These are phyloP conservation scores for Geotrupes spiniger DNA, from an alignment of 2,888 invertebrate genomes.

Conservation along the genomic window DNA sequence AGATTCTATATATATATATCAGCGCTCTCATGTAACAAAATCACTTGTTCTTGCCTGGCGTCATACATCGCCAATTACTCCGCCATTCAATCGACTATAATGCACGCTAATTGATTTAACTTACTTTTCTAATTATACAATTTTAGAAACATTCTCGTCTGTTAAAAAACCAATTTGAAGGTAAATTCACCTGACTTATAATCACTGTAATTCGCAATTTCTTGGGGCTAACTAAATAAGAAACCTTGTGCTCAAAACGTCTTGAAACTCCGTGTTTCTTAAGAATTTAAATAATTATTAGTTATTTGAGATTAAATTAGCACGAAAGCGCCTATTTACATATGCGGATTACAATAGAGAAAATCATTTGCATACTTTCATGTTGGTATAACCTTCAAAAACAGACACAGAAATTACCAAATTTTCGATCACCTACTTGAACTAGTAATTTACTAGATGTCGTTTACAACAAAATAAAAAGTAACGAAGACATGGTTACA, in stretches of 20 bases:
- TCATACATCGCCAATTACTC: background rate
- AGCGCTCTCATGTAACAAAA: background rate
- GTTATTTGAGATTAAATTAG: conserved; percentile 16
- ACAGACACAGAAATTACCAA: background rate
- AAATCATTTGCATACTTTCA: background rate
- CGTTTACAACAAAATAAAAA: too few species aligned
- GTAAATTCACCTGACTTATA: conserved; percentile 10
- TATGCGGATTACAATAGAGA: background rate
- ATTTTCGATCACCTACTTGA: background rate
- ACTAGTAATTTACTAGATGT: background rate
- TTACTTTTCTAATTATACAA: conserved; percentile 4
- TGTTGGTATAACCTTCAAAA: background rate
- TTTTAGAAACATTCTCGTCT: conserved; percentile 2
- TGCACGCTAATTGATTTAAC: conserved; percentile 4
- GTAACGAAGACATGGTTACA: too few species aligned
- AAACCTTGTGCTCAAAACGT: conserved; percentile 20
- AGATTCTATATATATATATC: background rate
- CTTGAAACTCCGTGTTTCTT: conserved; percentile 12
- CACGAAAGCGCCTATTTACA: conserved; percentile 2
- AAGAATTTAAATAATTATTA: conserved; percentile 18
- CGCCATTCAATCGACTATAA: background rate
- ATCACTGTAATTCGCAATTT: conserved; percentile 14
- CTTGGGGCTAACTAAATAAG: conserved; percentile 12
- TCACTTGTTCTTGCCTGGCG: conserved; percentile 1
- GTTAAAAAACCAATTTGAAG: conserved; percentile 12